Evolutionary conservation across 2,113 vertebrate species (phyloP).

Genomic region (Archilochus colubris): DNA sequence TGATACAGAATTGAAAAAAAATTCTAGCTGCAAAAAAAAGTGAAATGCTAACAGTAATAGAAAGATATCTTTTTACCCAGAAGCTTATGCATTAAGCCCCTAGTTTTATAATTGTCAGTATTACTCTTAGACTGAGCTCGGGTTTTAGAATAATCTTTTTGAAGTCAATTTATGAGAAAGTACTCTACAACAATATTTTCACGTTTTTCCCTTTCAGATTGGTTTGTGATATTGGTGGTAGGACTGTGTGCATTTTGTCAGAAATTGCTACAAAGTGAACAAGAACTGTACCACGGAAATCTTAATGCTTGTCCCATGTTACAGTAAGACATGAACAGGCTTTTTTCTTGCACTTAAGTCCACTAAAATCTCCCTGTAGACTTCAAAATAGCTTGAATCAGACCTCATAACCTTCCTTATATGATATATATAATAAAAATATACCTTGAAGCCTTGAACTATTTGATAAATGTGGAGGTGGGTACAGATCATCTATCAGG

Average conservation of each 20-base stretch:
- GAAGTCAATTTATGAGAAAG: background rate
- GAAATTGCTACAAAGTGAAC: background rate
- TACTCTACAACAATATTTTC: background rate
- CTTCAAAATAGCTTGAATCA: background rate
- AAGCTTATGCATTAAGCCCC: background rate
- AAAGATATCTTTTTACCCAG: background rate
- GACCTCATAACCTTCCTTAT: background rate
- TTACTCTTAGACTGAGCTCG: background rate
- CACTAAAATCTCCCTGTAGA: background rate
- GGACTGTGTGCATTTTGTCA: background rate
- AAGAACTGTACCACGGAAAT: background rate
- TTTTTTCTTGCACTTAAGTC: background rate
- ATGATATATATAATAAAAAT: background rate
- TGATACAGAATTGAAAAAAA: slow-evolving; percentile 23
- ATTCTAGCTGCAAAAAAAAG: background rate
- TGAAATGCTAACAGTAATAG: background rate
- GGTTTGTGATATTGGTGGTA: background rate
- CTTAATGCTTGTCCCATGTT: background rate
- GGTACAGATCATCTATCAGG: background rate
- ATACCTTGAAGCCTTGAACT: background rate
- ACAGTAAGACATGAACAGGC: background rate
- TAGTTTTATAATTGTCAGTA: background rate
- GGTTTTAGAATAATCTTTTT: background rate
- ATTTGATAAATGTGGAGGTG: background rate
- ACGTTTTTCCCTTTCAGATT: background rate